Percentiles rank a stretch among this genome's conserved stretches.
phyloP scores from a whole-genome alignment of 2,888 invertebrate genomes.

The Metallyticus violacea region DNA sequence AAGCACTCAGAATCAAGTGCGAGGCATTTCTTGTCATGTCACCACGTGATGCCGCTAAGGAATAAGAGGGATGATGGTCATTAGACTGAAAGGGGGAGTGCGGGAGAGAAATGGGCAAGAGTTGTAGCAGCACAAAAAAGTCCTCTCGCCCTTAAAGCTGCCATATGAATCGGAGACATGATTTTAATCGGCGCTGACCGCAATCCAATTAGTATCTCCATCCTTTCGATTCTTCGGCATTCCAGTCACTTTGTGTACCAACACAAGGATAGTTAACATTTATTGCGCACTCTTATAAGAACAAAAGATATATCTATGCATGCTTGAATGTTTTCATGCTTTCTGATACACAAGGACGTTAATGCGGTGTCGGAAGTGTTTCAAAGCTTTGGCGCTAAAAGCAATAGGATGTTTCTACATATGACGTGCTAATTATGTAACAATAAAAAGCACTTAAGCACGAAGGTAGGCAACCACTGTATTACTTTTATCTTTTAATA shows the following conservation, averaged over 20 bases:
- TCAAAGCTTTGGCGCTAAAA: too few species aligned
- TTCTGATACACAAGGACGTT: background rate
- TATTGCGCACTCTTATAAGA: background rate
- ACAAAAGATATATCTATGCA: background rate
- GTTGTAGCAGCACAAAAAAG: background rate
- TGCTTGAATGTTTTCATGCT: background rate
- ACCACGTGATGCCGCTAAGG: background rate
- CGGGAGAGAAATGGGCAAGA: background rate
- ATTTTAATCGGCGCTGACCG: background rate
- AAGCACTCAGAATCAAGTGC: background rate
- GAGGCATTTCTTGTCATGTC: background rate
- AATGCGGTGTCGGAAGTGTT: background rate
- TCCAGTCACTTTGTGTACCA: too few species aligned
- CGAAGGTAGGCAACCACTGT: background rate
- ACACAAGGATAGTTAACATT: background rate
- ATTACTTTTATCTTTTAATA: background rate
- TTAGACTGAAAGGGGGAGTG: background rate
- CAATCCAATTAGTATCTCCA: background rate
- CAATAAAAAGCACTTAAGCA: background rate
- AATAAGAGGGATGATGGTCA: conserved; percentile 1
- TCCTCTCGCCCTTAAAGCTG: background rate
- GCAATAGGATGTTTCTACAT: background rate
- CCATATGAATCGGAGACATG: background rate
- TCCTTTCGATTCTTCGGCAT: background rate
- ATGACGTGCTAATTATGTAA: background rate